Base-by-base conservation (phyloP, 2,888 invertebrate species). In the Lycaena phlaeas region DNA sequence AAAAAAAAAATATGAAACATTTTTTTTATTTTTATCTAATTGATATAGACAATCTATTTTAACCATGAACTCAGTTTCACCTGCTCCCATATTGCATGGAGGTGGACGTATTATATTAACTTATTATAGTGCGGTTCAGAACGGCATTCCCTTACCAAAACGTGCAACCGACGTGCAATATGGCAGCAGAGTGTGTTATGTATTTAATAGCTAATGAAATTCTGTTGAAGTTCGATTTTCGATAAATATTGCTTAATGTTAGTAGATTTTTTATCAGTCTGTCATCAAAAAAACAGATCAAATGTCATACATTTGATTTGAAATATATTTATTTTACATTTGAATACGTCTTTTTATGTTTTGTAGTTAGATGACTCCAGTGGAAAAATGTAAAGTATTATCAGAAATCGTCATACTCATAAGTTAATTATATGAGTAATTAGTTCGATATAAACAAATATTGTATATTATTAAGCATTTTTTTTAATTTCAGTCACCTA, bases 291-390 rank as follows among this genome's bases (percentile, higher is more conserved):
- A 68, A 68, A 68, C 76, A 75, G 73, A 72, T 82, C 82, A 82
- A 79, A 82, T 82, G 82, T 82, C 79, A 81, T 82, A 82, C 82
- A 82, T 82, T 82, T 82, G 82, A 75, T 82, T 79, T 78, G 76
- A 81, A 82, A 82, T 81, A 82, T 82, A 81, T 82, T 82, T 82
- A 82, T 79, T 81, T 82, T 76, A 75, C 74, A 79, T 78, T 77
- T 70, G 75, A 74, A 75, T 70, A 68, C 71, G 79, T 76, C 78
- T 79, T 81, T 79, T 81, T 81, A 63, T 82, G 81, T 79, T 78
- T 77, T 78, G 81, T 82, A 81, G 82, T 76, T 82, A 81, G 78
- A 61, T 61, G 59, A 67, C 67, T 73, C 77, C 79, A 75, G 68
- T 72, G 69, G 66, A 64, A 59, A 66, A 74, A 66, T 74, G 68